A percentile compares a stretch with the other conserved stretches of the same genome.
Conservation (phyloP, 2,888 invertebrate species). For the Hirtodrosophila cameraria region DNA sequence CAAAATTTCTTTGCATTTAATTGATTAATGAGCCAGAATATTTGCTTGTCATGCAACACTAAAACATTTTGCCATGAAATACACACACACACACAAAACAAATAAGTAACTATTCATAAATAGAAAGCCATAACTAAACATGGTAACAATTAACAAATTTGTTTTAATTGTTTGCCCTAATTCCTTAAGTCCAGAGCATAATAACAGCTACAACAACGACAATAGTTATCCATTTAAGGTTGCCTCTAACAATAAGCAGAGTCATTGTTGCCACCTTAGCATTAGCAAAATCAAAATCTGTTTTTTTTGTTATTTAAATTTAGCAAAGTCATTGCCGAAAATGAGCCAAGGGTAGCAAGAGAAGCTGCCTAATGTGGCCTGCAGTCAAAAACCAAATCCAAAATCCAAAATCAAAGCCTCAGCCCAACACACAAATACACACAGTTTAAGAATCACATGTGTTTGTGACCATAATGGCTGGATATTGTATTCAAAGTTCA, state of each 20-base stretch:
- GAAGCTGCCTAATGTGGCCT: slow-evolving; percentile 35
- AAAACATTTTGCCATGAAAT: slow-evolving; percentile 2
- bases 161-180: slow-evolving; percentile 38
- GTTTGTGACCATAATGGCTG: slow-evolving; percentile 15
- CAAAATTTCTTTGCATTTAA: slow-evolving; percentile 12
- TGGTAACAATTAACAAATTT: slow-evolving; percentile 21
- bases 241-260: slow-evolving; percentile 9
- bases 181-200: too few relatives aligned
- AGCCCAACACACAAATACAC: slow-evolving; percentile 5
- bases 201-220: slow-evolving; percentile 5
- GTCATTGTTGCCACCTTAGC: slow-evolving; percentile 23
- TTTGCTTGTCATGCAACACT: slow-evolving; percentile 5
- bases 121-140: slow-evolving; percentile 5
- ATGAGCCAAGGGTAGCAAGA: not conserved
- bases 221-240: not conserved
- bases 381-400: slow-evolving; percentile 35
- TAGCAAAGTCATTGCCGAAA: slow-evolving; percentile 46
- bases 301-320: slow-evolving; percentile 35
- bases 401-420: slow-evolving; percentile 5
- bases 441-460: slow-evolving; percentile 32
- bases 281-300: slow-evolving; percentile 33
- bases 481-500: slow-evolving; percentile 47
- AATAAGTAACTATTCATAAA: slow-evolving; percentile 1
- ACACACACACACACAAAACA: not conserved
- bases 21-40: slow-evolving; percentile 25